Evolutionary conservation across 2,113 vertebrate species (phyloP), one percentile per base, ranked within the genome.

Genomic region (Glaucomys volans): DNA sequence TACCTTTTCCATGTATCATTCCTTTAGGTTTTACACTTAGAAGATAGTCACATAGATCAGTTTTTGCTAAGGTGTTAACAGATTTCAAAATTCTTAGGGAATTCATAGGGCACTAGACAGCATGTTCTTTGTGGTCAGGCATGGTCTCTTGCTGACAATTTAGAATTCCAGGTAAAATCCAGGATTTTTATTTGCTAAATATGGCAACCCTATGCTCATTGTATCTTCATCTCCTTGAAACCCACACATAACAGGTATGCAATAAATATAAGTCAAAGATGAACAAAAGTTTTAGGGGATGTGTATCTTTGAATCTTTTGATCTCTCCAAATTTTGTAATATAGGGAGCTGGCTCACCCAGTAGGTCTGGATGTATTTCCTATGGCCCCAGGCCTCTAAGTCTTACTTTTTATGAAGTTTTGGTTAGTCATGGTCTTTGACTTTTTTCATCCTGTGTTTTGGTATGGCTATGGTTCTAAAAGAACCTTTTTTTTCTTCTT

Each of bases 101-200:
- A 84, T 59, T 18, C 24, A 32, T 13, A 77, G 24, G 40, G 32
- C 32, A 64, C 64, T 80, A 47, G 74, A 76, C 42, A 59, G 3
- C 89, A 71, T 80, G 30, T 87, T 93, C 5, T 4, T 64, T 94
- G 30, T 81, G 16, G 71, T 47, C 8, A 87, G 35, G 26, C 6
- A 57, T 57, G 22, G 11, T 47, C 26, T 95, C 87, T 83, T 87
- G 28, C 35, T 95, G 64, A 91, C 8, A 22, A 42, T 75, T 96
- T 85, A 92, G 57, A 42, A 32, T 64, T 90, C n/a, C n/a, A 42
- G 17, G 64, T 91, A 74, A 94, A 90, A 92, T 59, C 59, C 4
- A 77, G 22, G n/a, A 50, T 74, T 91, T 96, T 88, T 44, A 59
- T 95, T 91, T 72, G 32, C 17, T 85, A 84, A 80, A 71, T 85